Percentiles rank a stretch among this genome's conserved stretches.
Conservation (phyloP, 2,888 invertebrate species). For the Lepidocyrtinus sp. region DNA sequence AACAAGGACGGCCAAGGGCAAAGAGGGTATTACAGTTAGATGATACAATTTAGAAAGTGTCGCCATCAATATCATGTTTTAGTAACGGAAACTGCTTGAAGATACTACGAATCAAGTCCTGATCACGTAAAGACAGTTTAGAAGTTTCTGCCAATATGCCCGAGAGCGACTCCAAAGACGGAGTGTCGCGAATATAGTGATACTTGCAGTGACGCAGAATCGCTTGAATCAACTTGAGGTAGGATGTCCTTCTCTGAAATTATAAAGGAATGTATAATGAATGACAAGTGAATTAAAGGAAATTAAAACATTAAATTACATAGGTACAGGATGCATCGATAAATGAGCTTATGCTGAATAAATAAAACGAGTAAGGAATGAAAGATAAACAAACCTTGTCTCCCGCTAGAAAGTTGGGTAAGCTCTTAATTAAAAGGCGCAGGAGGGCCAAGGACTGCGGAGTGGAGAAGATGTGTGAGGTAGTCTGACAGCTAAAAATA, state of each 20-base stretch:
- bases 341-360: too few relatives aligned
- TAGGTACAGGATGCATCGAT: too few relatives aligned
- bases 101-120: constrained; percentile 11
- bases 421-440: background rate
- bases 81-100: constrained; percentile 16
- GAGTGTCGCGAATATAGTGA: constrained; percentile 7
- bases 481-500: constrained; percentile 23
- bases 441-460: constrained; percentile 1
- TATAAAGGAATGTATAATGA: background rate
- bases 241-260: constrained; percentile 13
- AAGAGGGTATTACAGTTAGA: background rate
- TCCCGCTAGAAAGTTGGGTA: constrained; percentile 15
- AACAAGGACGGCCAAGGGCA: background rate
- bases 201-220: constrained; percentile 18
- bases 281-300: background rate
- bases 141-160: background rate
- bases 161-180: background rate
- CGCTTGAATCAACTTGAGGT: constrained; percentile 14
- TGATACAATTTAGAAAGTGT: background rate
- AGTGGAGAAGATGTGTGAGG: constrained; percentile 19
- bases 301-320: background rate
- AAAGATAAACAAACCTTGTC: too few relatives aligned
- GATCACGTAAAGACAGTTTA: background rate
- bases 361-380: too few relatives aligned
- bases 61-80: background rate